phyloP scores from a whole-genome alignment of 1,140 invertebrate species.

The Aleiodes sp. region DNA sequence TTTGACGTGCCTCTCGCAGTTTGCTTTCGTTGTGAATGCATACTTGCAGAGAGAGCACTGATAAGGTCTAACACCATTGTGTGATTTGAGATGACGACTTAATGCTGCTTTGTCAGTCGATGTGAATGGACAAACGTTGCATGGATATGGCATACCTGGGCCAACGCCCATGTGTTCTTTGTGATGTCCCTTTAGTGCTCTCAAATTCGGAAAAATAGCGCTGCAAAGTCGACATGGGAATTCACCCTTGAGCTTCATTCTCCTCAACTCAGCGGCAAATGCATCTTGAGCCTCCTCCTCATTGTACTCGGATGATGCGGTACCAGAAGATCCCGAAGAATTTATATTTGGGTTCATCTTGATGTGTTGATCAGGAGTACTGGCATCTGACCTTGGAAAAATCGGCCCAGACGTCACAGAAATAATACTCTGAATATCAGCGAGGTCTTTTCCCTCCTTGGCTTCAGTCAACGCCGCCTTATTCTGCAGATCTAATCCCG shows the following conservation, averaged over 20 bases:
- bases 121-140: constrained; percentile 91
- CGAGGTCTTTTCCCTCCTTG: constrained; percentile 73
- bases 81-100: constrained; percentile 88
- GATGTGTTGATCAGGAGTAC: constrained; percentile 56
- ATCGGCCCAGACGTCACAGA: constrained; percentile 76
- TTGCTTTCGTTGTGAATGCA: constrained; percentile 95
- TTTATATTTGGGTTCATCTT: constrained; percentile 47
- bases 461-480: constrained; percentile 65
- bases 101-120: constrained; percentile 91
- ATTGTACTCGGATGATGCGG: constrained; percentile 55
- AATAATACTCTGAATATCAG: constrained; percentile 86
- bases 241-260: constrained; percentile 87
- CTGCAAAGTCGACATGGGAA: constrained; percentile 89
- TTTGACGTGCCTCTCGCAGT: constrained; percentile 88
- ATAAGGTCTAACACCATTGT: constrained; percentile 94
- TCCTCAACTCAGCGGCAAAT: constrained; percentile 81
- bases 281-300: constrained; percentile 84
- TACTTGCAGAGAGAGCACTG: constrained; percentile 94
- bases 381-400: constrained; percentile 58
- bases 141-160: constrained; percentile 80
- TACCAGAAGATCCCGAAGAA: constrained; percentile 58
- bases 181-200: constrained; percentile 90
- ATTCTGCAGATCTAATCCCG: constrained; percentile 79
- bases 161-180: constrained; percentile 77
- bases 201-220: constrained; percentile 86